Base-by-base conservation (phyloP, 2,797 vertebrate species). In the Anas flavirostris region DNA sequence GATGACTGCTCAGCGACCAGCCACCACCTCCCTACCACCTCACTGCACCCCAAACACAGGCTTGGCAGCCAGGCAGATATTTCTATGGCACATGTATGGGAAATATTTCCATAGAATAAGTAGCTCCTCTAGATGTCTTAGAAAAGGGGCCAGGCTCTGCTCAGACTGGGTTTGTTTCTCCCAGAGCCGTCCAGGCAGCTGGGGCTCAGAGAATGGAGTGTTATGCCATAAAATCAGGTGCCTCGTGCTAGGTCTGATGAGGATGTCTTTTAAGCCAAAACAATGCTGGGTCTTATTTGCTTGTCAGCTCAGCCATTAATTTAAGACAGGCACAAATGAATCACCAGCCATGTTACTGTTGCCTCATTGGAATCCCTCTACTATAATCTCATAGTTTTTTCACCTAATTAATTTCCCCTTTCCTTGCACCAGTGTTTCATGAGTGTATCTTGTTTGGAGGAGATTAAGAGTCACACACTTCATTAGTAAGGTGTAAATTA, bases 401-500 rank as follows among this genome's bases (percentile, higher is more conserved):
- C 98, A 98, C 98, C 98, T 99, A 99, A 99, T 99, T 99, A 98
- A 99, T 99, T 99, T 98, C 98, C 96, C 98, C 97, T 96, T 98
- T 98, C 98, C 98, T 98, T 98, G 97, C 97, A 98, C 98, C 97
- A 97, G 97, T 98, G 98, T 98, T 98, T 98, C 98, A 98, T 97
- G 98, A 98, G 98, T 98, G 98, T 98, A 97, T 97, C 97, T 98
- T 98, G 98, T 99, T 99, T 98, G 98, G 97, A 98, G 98, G 98
- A 99, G 99, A 99, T 99, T 99, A 99, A 98, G 98, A 98, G 98
- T 98, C 98, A 98, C 97, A 98, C 98, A 98, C 98, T 98, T 98
- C 98, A 98, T 98, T 98, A 98, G 98, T 97, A 98, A 98, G 98
- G 98, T 99, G 98, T 98, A 98, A 99, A 99, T 98, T 97, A 99